Conservation (phyloP, 2,113 vertebrate genomes). For the Sturnus vulgaris region DNA sequence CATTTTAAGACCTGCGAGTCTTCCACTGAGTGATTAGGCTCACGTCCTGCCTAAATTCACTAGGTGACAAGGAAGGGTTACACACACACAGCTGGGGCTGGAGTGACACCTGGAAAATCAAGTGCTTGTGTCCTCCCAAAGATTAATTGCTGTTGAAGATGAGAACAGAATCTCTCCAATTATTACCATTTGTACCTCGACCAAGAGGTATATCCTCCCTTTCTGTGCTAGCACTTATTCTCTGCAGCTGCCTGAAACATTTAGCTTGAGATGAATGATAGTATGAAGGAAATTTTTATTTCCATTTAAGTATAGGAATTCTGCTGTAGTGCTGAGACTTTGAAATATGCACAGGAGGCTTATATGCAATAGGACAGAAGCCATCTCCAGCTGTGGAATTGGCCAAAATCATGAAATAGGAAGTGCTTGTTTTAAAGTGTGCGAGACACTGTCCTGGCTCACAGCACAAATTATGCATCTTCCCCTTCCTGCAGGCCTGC, state of each 20-base stretch:
- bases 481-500: slow-evolving; percentile 38
- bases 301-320: background rate
- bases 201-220: background rate
- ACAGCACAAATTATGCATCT: background rate
- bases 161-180: background rate
- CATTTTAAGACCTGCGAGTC: background rate
- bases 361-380: background rate
- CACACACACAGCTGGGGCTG: background rate
- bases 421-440: slow-evolving; percentile 31
- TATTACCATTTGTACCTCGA: background rate
- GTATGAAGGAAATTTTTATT: background rate
- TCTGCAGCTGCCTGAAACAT: background rate
- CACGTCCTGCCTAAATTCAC: background rate
- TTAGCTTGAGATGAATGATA: background rate
- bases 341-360: background rate
- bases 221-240: background rate
- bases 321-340: background rate
- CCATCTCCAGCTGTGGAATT: slow-evolving; percentile 31
- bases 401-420: slow-evolving; percentile 15
- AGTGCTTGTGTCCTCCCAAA: background rate
- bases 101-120: background rate
- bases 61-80: background rate
- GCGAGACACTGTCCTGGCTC: background rate
- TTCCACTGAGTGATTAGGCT: background rate
- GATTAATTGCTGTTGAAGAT: background rate